Conservation (phyloP, 2,113 vertebrate genomes). For the Sminthopsis crassicaudata region DNA sequence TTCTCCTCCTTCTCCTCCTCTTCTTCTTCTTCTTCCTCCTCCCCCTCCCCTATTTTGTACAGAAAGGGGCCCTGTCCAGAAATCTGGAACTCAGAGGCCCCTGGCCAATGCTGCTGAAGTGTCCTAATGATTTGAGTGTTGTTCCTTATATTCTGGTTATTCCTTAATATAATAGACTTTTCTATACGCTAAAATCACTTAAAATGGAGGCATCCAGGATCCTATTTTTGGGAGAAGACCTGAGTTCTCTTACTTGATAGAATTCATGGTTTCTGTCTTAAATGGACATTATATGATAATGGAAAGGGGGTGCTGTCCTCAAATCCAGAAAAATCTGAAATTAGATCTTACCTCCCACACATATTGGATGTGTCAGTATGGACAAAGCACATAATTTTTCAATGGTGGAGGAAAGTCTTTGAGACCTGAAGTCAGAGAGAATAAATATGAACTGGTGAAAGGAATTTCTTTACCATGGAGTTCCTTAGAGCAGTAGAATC, state of each 20-base stretch:
- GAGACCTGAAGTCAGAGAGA: neutral
- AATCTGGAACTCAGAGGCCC: neutral
- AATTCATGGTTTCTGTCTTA: neutral
- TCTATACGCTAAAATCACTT: neutral
- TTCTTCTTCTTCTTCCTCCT: neutral
- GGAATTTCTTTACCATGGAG: neutral
- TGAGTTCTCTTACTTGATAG: neutral
- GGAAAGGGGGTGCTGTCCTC: neutral
- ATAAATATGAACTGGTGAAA: neutral
- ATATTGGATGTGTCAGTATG: neutral
- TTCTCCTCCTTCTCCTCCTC: neutral
- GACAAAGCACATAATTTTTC: neutral
- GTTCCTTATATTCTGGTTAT: neutral
- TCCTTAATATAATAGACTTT: neutral
- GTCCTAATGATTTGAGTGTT: neutral
- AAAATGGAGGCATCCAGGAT: neutral
- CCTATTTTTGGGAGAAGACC: neutral
- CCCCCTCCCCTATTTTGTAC: neutral
- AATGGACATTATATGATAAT: neutral
- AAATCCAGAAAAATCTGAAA: neutral
- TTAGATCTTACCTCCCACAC: neutral
- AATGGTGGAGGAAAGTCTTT: neutral
- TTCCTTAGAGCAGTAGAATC: neutral
- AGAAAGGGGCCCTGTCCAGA: neutral
- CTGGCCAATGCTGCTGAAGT: neutral